Evolutionary conservation across 2,797 vertebrate species (phyloP).

Genomic region (Geotria australis): DNA sequence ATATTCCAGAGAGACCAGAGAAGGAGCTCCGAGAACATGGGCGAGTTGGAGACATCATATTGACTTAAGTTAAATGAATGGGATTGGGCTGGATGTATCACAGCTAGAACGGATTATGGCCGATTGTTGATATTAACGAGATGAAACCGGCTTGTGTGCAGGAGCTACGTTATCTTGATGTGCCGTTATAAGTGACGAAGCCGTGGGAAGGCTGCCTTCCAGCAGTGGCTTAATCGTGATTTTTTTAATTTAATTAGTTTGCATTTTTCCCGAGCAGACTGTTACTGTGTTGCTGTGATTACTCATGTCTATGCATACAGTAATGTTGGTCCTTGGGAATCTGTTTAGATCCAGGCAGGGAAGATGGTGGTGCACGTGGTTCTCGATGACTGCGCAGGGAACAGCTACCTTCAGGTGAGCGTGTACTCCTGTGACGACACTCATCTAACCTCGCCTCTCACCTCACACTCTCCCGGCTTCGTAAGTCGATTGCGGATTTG

Average conservation of each 20-base stretch:
- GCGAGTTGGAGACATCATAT: no score
- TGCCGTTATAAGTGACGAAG: no score
- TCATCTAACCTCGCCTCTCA: not conserved
- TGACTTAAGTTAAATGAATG: no score
- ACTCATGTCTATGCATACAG: not conserved
- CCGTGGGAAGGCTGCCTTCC: no score
- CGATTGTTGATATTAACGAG: no score
- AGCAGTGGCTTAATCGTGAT: not conserved
- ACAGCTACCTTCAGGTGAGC: constrained; percentile 68
- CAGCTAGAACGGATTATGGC: no score
- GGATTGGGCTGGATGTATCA: no score
- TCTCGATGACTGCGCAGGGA: constrained; percentile 62
- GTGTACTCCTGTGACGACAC: not conserved
- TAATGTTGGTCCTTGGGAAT: not conserved
- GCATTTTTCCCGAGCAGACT: not conserved
- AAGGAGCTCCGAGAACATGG: no score
- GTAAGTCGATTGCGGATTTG: not conserved
- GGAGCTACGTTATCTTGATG: no score
- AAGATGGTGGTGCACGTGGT: constrained; percentile 20
- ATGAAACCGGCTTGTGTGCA: no score
- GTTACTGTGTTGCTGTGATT: not conserved
- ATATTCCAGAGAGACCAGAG: no score
- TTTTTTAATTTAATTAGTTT: not conserved
- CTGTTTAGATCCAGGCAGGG: constrained; percentile 19
- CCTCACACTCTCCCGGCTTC: not conserved